Base-by-base conservation (phyloP, 1,140 invertebrate species). In the Calliopsis andreniformis region DNA sequence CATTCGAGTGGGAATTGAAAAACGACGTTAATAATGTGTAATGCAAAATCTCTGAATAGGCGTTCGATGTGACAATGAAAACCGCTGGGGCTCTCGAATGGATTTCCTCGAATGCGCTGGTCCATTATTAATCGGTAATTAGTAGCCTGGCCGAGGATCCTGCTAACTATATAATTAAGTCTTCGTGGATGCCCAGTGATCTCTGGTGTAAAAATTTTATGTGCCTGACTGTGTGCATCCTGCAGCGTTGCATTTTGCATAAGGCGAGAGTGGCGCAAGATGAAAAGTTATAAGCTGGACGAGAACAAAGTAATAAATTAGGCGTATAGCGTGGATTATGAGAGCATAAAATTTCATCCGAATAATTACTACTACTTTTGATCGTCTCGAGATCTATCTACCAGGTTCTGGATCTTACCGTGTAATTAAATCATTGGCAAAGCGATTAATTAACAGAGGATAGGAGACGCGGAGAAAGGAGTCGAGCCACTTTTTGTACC, bases 41-140 rank as follows among this genome's bases (percentile, higher is more conserved):
- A 58, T n/a, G 55, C 55, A 30, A 58, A 32, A 39, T 35, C 35
- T 35, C 30, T 20, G 55, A 58, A 58, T 58, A 12, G 1, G n/a
- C 14, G 25, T 5, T 18, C 23, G 18, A 20, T 10, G 28, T 3
- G 6, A 32, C 55, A 42, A 55, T 20, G 61, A 42, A 23, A 32
- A 63, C 28, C 58, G 16, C 3, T 14, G 14, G 23, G 8, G 47
- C 8, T 1, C 14, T 16, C 28, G 30, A 25, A 70, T n/a, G 6
- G 32, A n/a, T 39, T 14, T 18, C 16, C 25, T 20, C 5, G 25
- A 32, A 32, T 8, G n/a, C 61, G 25, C 0, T n/a, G 45, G 1
- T 1, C 35, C 62, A 45, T 80, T 80, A 76, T 82, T 80, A 80
- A 59, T 35, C 53, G 14, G 42, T 76, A 82, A 82, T 76, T 82